Evolutionary conservation across 2,888 invertebrate species (phyloP), one percentile per base, ranked within the genome.

Genomic region (Dioctria rufipes): DNA sequence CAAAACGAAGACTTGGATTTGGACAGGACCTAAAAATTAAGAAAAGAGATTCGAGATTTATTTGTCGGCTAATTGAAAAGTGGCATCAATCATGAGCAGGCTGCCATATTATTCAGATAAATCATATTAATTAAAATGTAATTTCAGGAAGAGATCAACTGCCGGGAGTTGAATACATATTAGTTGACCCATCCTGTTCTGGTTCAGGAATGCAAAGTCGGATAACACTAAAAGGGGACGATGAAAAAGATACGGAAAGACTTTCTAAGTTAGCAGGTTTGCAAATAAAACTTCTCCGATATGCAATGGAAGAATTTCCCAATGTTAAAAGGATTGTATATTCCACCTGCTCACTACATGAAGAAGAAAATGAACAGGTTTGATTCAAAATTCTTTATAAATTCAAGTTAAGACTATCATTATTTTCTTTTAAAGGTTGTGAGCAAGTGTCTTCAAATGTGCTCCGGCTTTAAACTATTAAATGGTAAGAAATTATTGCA

Each of bases 161-260:
- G 85, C 91, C 92, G n/a, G 91, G 93, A 84, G 95, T 98, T 0
- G 94, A 96, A 87, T 97, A 96, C 85, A 94, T 98, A 84, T 90
- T 99, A n/a, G 93, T 99, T 0, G 99, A 99, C 90, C 98, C 99
- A 0, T 96, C 97, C 80, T 99, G 99, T 88, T 96, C 97, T 40
- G 98, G 99, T 61, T 96, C 97, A 87, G 98, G 95, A 49, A 93
- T 94, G 88, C 88, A 91, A 61, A 90, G 91, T 83, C 90, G 93
- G 63, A 85, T 88, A 37, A 86, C 86, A 4, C 84, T 88, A 87
- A 90, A 90, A 46, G 91, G 91, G 86, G 90, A 91, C n/a, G 90
- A 88, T 42, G 87, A 89, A 9, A 85, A 87, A 0, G 90, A 91
- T 61, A 90, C 89, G 71, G 86, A 87, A 0, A 91, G 95, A 79